Evolutionary conservation across 2,113 vertebrate species (phyloP).

Genomic region (Osmerus eperlanus): DNA sequence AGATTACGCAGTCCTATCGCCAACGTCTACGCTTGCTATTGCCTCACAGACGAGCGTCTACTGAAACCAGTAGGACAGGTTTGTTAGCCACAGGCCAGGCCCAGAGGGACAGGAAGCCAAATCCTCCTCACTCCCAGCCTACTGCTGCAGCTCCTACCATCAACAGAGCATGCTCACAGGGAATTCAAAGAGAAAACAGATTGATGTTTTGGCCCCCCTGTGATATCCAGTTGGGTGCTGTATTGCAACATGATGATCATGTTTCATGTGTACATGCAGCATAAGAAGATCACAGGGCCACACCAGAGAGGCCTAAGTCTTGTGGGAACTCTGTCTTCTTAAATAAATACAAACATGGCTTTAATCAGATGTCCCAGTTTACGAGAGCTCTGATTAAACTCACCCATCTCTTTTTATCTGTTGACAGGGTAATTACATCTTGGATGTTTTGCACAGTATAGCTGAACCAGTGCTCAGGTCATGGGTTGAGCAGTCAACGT

Average conservation of each 20-base stretch:
- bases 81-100: conserved; percentile 40
- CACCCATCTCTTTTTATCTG: background rate
- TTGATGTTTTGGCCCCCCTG: conserved; percentile 6
- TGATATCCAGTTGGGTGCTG: background rate
- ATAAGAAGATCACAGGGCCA: background rate
- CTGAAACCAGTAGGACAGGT: conserved; percentile 66
- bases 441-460: conserved; percentile 6
- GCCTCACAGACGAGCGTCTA: conserved; percentile 11
- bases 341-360: conserved; percentile 23
- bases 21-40: background rate
- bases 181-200: conserved; percentile 1
- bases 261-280: background rate
- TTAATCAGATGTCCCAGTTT: conserved; percentile 32
- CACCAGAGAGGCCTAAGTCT: background rate
- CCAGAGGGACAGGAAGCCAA: conserved; percentile 47
- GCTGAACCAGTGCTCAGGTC: background rate
- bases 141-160: conserved; percentile 4
- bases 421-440: conserved; percentile 15
- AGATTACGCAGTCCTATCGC: background rate
- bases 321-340: conserved; percentile 17
- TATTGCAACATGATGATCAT: background rate
- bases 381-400: conserved; percentile 14
- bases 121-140: conserved; percentile 18
- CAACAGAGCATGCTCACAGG: background rate
- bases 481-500: background rate